A percentile compares a stretch with the other conserved stretches of the same genome.
phyloP scores from a whole-genome alignment of 2,797 vertebrate genomes.

The Enteromius argenteus region DNA sequence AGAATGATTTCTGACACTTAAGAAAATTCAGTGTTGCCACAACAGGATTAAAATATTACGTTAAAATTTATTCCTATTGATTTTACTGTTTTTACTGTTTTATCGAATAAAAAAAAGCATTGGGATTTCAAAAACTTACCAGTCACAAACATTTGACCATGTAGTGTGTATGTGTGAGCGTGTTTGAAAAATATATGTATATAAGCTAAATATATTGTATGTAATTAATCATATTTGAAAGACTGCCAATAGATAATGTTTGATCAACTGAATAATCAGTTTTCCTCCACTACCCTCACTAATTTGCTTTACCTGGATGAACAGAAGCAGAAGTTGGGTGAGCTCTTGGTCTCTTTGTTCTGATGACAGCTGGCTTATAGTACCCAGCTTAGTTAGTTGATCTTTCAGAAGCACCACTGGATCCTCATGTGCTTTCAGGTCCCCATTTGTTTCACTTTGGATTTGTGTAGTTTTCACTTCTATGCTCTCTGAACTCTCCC shows the following conservation, averaged over 20 bases:
- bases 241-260: neutral
- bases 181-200: neutral
- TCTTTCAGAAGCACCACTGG: conserved; percentile 67
- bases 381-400: conserved; percentile 69
- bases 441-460: conserved; percentile 25
- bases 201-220: neutral
- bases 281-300: neutral
- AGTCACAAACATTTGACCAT: neutral
- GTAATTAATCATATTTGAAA: neutral
- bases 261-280: neutral
- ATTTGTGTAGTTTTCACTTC: conserved; percentile 65
- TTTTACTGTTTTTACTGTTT: neutral
- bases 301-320: conserved; percentile 74
- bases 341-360: conserved; percentile 67
- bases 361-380: conserved; percentile 22
- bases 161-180: neutral
- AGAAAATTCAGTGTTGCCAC: neutral
- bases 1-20: neutral
- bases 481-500: conserved; percentile 70
- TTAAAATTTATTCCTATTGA: neutral
- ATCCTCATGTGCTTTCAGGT: conserved; percentile 52
- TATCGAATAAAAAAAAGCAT: neutral
- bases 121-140: neutral
- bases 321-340: conserved; percentile 69
- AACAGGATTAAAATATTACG: neutral